Evolutionary conservation across 2,797 vertebrate genomes (phyloP), one percentile per base, ranked within the genome.

Genomic region (Sebastes itinus): DNA sequence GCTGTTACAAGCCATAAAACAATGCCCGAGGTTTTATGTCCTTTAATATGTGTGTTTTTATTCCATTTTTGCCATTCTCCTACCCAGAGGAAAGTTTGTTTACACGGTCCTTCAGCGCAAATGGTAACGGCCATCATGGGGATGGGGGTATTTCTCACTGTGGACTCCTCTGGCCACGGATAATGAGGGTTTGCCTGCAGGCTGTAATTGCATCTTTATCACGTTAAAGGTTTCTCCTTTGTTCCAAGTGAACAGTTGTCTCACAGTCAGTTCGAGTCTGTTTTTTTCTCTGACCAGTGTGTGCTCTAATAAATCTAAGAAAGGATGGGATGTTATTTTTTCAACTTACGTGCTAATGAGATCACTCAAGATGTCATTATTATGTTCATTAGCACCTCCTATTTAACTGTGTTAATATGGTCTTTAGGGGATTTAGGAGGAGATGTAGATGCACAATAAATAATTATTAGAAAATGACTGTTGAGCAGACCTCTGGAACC

Each of bases 121-220:
- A 93, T 91, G 88, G 83, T 88, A 87, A 91, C 69, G 54, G 79
- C 74, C 72, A 75, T 77, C 86, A 63, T 70, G 86, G 82, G 90
- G 89, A 90, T 79, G 75, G 63, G 82, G 75, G 78, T 77, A 85
- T 89, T 87, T 92, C 81, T 88, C 82, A 87, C 80, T 71, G 69
- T 79, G 83, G 84, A 75, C 75, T 87, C 72, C 77, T 87, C 80
- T 85, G 80, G 83, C 79, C 79, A 72, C 46, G 55, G 80, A 90
- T 89, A 92, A 91, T 93, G 89, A 90, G 84, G 72, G 77, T 89
- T 89, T 88, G 87, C 85, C 88, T 88, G 71, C 79, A 67, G 91
- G 87, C 90, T 88, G 75, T 92, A 92, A 92, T 93, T 94, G 90
- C 82, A 90, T 90, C 85, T 92, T 93, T 88, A 91, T 90, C 88